phyloP scores from a whole-genome alignment of 2,888 invertebrate species.

The Agriopis leucophaearia region DNA sequence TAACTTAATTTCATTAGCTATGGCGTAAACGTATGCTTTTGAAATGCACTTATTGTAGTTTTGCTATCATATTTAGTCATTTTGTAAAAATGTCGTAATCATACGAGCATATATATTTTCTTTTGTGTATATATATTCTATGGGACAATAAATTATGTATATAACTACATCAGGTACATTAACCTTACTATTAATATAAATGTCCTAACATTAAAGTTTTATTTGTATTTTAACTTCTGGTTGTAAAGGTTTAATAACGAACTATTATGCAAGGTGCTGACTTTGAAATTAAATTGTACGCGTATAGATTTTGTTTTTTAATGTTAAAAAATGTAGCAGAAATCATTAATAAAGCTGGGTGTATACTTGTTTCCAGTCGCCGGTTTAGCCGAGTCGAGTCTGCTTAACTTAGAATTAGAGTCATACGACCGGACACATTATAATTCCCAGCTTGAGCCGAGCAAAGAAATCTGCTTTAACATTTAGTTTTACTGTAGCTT shows the following conservation, averaged over 20 bases:
- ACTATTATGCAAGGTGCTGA: slow-evolving; percentile 29
- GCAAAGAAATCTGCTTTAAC: slow-evolving; percentile 7
- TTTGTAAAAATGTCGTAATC: slow-evolving; percentile 37
- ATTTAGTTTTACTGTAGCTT: slow-evolving; percentile 10
- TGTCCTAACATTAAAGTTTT: slow-evolving; percentile 8
- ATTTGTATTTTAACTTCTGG: slow-evolving; percentile 10
- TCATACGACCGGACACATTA: not conserved
- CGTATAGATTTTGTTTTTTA: slow-evolving; percentile 16
- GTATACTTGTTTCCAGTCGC: slow-evolving; percentile 11
- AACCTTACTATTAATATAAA: slow-evolving; percentile 21
- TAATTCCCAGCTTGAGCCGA: slow-evolving; percentile 9
- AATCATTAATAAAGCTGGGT: slow-evolving; percentile 13
- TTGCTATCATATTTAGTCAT: slow-evolving; percentile 30
- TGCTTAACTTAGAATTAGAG: not conserved
- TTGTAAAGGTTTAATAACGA: slow-evolving; percentile 15
- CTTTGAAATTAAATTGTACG: slow-evolving; percentile 24
- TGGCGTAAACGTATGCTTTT: slow-evolving; percentile 25
- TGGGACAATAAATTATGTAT: slow-evolving; percentile 45
- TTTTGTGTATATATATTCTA: slow-evolving; percentile 43
- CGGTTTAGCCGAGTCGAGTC: slow-evolving; percentile 1
- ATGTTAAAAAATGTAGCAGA: slow-evolving; percentile 4
- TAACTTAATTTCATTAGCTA: slow-evolving; percentile 30
- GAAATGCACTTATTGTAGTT: slow-evolving; percentile 22
- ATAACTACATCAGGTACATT: slow-evolving; percentile 31
- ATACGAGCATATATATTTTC: slow-evolving; percentile 13